These are phyloP conservation scores for Chlorodrepanis virens DNA, from an alignment of 2,113 vertebrate genomes.

Conservation along the genomic window DNA sequence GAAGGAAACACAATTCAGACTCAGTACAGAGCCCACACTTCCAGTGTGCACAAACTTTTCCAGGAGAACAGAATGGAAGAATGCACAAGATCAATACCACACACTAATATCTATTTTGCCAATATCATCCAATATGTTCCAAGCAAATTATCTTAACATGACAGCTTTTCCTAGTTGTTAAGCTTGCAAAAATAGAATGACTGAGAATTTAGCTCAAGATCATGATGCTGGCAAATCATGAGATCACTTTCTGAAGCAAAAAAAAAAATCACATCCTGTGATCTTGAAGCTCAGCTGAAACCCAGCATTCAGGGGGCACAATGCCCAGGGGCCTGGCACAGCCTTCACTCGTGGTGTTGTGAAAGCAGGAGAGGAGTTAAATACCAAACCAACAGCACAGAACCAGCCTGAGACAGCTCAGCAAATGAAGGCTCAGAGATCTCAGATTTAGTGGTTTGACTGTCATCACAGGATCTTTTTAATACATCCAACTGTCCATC, in stretches of 20 bases:
- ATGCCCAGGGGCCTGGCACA: neutral
- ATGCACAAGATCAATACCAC: neutral
- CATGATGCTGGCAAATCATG: slow-evolving; percentile 54
- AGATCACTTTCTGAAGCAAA: slow-evolving; percentile 24
- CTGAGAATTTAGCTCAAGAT: slow-evolving; percentile 45
- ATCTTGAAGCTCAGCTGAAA: neutral
- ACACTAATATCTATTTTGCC: neutral
- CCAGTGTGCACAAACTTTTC: neutral
- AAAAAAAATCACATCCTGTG: neutral
- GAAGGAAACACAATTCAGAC: neutral
- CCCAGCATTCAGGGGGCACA: neutral
- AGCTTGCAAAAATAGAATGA: slow-evolving; percentile 12
- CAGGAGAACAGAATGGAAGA: neutral
- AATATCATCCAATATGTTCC: neutral
- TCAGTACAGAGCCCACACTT: neutral
- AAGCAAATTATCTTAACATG: slow-evolving; percentile 20
- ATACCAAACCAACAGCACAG: neutral
- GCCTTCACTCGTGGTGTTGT: neutral
- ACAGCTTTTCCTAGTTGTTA: slow-evolving; percentile 41
- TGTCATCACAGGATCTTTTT: neutral
- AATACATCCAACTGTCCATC: neutral
- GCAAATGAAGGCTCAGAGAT: neutral
- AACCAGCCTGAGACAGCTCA: neutral
- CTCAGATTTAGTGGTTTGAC: neutral
- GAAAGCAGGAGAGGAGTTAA: slow-evolving; percentile 28